These are phyloP conservation scores for Agrotis clavis DNA, from an alignment of 2,888 invertebrate genomes.

Conservation along the genomic window DNA sequence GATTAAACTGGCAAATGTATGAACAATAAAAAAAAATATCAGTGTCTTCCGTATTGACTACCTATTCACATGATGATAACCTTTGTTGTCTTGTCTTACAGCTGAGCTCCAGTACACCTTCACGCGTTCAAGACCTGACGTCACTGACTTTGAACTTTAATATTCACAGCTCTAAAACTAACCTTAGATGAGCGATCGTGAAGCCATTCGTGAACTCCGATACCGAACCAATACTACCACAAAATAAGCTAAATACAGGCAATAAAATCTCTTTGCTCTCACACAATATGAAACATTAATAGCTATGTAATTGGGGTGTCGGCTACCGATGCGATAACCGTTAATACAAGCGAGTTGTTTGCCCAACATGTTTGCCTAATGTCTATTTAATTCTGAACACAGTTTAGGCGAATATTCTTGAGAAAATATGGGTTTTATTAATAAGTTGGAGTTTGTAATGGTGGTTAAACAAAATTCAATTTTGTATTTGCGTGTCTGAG, in stretches of 20 bases:
- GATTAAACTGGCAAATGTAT: no score
- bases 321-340: slow-evolving; percentile 41
- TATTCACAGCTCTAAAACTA: background rate
- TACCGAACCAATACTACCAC: slow-evolving; percentile 11
- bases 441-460: background rate
- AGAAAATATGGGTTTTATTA: slow-evolving; percentile 20
- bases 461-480: background rate
- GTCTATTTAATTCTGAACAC: slow-evolving; percentile 38
- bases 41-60: no score
- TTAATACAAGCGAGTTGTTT: slow-evolving; percentile 38
- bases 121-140: background rate
- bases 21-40: no score
- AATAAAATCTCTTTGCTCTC: slow-evolving; percentile 38
- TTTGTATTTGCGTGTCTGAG: background rate
- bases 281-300: slow-evolving; percentile 35
- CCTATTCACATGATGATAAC: no score
- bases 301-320: slow-evolving; percentile 44
- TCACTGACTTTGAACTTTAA: background rate
- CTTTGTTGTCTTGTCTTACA: no score
- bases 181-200: background rate
- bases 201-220: background rate
- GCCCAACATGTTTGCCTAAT: slow-evolving; percentile 43
- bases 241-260: slow-evolving; percentile 33
- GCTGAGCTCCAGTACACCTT: background rate
- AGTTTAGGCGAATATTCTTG: slow-evolving; percentile 31